These are phyloP conservation scores for Synergus itoensis DNA, from an alignment of 2,888 invertebrate genomes.

Conservation along the genomic window DNA sequence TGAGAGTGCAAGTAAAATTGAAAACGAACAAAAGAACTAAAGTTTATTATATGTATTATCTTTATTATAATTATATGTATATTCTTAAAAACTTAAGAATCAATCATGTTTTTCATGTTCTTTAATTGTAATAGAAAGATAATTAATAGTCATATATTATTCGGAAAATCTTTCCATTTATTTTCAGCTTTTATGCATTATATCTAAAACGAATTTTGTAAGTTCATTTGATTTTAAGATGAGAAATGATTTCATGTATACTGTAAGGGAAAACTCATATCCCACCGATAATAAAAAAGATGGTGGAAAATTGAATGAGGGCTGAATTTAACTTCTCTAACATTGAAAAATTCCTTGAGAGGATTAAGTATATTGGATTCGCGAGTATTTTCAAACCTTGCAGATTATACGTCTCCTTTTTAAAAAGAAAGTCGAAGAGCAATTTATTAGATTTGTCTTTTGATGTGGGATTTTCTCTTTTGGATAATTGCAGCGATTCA, in stretches of 20 bases:
- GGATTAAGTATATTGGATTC: conserved; percentile 20
- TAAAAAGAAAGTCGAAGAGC: conserved; percentile 55
- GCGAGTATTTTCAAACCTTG: conserved; percentile 29
- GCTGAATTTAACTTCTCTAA: conserved; percentile 5
- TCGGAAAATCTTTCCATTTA: no score
- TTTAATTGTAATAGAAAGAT: no score
- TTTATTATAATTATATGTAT: no score
- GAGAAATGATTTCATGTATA: neutral
- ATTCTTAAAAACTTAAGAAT: no score
- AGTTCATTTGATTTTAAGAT: neutral
- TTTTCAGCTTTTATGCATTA: neutral
- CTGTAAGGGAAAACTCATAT: neutral
- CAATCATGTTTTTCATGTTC: no score
- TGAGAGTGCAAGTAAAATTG: neutral
- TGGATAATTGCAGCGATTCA: no score
- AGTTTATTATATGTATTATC: neutral
- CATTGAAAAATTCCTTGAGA: neutral
- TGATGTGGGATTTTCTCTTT: no score
- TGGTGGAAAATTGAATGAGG: neutral
- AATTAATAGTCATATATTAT: no score
- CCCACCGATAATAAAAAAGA: neutral
- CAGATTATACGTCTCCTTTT: neutral
- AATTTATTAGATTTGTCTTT: conserved; percentile 40
- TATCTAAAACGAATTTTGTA: neutral
- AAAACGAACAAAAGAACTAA: neutral